Conservation (phyloP, 2,888 invertebrate genomes). For the Agrypnus murinus region DNA sequence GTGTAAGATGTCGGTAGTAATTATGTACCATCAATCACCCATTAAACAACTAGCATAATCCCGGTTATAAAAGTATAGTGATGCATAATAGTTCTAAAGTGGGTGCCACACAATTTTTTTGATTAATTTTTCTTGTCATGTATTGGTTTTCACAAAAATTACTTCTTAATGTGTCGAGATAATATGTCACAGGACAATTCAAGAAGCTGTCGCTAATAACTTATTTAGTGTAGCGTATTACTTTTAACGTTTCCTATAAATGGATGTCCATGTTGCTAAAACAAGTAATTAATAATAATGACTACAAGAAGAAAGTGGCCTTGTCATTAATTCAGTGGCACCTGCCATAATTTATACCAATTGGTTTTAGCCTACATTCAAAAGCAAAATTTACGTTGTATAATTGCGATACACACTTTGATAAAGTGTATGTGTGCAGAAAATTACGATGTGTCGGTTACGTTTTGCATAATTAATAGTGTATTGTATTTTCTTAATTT, state of each 20-base stretch:
- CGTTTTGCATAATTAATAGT: neutral
- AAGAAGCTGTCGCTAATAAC: no score
- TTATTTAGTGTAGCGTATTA: no score
- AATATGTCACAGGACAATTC: no score
- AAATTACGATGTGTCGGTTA: neutral
- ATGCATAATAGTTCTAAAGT: no score
- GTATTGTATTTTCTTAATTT: no score
- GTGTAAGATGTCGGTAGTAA: constrained; percentile 11
- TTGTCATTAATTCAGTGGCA: constrained; percentile 38
- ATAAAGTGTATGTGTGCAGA: constrained; percentile 9
- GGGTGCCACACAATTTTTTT: no score
- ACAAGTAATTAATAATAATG: constrained; percentile 38
- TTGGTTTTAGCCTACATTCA: constrained; percentile 43
- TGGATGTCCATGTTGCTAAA: constrained; percentile 21
- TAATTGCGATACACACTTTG: constrained; percentile 27
- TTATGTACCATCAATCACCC: constrained; percentile 5
- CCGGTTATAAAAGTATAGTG: no score
- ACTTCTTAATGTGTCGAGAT: no score
- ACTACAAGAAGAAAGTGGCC: constrained; percentile 34
- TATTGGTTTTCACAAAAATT: no score
- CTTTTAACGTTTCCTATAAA: constrained; percentile 20
- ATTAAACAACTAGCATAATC: no score
- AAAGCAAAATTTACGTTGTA: constrained; percentile 31
- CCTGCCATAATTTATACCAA: constrained; percentile 43
- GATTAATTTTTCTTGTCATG: no score